A percentile compares a stretch with the other conserved stretches of the same genome.
Evolutionary conservation across 2,797 vertebrate genomes (phyloP).

Genomic region (Phrynocephalus forsythii): DNA sequence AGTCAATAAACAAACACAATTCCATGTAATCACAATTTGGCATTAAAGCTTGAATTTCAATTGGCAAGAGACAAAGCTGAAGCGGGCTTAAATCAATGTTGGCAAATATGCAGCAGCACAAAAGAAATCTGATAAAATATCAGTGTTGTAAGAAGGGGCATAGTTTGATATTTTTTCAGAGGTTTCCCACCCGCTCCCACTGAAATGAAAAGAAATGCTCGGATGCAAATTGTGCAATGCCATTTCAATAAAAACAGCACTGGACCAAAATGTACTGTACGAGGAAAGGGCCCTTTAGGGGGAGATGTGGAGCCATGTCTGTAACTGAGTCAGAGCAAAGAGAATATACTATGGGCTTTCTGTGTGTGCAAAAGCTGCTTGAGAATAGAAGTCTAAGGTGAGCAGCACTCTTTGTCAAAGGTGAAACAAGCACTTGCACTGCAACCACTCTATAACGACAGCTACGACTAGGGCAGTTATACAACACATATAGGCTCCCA

Average conservation of each 20-base stretch:
- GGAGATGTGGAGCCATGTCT: constrained; percentile 10
- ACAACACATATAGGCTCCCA: too few species aligned
- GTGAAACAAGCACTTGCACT: neutral
- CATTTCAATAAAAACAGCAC: neutral
- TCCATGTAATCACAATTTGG: constrained; percentile 16
- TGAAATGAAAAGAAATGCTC: neutral
- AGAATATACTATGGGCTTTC: neutral
- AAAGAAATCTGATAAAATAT: constrained; percentile 20
- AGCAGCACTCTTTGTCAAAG: neutral
- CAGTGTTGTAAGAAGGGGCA: neutral
- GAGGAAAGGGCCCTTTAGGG: constrained; percentile 3
- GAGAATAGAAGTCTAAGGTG: neutral
- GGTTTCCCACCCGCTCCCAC: neutral
- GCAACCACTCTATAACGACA: too few species aligned
- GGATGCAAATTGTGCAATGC: neutral
- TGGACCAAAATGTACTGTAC: neutral
- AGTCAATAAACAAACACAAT: constrained; percentile 30
- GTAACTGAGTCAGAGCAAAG: neutral
- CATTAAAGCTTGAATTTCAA: constrained; percentile 8
- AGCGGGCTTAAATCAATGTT: neutral
- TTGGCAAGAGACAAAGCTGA: neutral
- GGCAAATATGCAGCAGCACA: neutral
- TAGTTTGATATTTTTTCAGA: neutral
- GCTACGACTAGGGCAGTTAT: too few species aligned
- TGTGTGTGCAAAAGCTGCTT: neutral